These are phyloP conservation scores for Lasiurus borealis DNA, from an alignment of 2,113 vertebrate genomes.

Conservation along the genomic window DNA sequence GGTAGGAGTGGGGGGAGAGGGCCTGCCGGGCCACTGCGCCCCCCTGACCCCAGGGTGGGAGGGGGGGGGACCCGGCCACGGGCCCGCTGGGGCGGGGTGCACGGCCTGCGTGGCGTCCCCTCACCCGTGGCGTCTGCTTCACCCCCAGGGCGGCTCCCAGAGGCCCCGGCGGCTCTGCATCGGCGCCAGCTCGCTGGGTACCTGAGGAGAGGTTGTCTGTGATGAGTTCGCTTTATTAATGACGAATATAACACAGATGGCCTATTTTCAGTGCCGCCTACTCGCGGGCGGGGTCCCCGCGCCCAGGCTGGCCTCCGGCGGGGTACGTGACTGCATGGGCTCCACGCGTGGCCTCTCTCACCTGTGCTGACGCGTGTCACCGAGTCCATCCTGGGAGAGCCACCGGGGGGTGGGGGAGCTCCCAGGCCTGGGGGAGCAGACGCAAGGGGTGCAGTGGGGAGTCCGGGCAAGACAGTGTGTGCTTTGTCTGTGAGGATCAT, in stretches of 20 bases:
- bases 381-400: not conserved
- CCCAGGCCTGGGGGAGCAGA: not conserved
- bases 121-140: not conserved
- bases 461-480: not conserved
- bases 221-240: slow-evolving; percentile 83
- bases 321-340: slow-evolving; percentile 71
- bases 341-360: not conserved
- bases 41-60: accelerated
- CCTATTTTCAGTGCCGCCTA: slow-evolving; percentile 75
- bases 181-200: slow-evolving; percentile 45
- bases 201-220: slow-evolving; percentile 83
- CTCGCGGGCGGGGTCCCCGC: not conserved
- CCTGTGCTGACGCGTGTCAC: accelerated
- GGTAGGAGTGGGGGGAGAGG: accelerated
- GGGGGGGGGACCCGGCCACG: not conserved
- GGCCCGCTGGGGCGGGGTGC: accelerated
- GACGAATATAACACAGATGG: slow-evolving; percentile 85
- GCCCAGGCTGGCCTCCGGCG: not conserved
- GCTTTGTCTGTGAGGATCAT: accelerated
- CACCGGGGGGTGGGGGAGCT: not conserved
- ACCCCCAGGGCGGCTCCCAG: not conserved
- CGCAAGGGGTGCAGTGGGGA: accelerated
- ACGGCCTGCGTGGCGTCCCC: accelerated
- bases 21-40: not conserved
- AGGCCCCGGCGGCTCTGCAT: not conserved